Evolutionary conservation across 2,113 vertebrate genomes (phyloP).

Genomic region (Gymnogyps californianus): DNA sequence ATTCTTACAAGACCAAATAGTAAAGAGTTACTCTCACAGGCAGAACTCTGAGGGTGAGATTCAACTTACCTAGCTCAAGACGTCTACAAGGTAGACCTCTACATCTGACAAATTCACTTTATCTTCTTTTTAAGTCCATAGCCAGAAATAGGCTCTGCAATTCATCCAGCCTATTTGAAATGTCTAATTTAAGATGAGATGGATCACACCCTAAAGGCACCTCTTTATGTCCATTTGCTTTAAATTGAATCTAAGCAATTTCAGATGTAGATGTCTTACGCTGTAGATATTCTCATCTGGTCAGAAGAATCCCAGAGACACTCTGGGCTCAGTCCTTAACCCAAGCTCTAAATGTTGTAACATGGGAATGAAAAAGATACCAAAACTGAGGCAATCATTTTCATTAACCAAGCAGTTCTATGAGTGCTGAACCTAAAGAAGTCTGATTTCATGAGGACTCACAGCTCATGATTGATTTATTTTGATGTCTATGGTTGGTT

Average conservation of each 20-base stretch:
- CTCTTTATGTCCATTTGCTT: background rate
- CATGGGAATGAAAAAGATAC: background rate
- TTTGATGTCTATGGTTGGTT: background rate
- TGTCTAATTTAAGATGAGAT: background rate
- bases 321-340: background rate
- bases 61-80: background rate
- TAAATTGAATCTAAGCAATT: background rate
- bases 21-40: background rate
- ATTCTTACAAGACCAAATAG: background rate
- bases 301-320: background rate
- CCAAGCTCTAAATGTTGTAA: background rate
- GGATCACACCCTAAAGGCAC: background rate
- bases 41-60: background rate
- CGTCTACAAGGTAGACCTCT: background rate
- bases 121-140: background rate
- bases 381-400: background rate
- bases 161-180: background rate
- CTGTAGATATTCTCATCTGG: background rate
- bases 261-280: background rate
- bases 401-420: background rate
- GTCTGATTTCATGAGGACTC: background rate
- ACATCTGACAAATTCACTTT: background rate
- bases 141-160: background rate
- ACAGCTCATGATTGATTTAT: background rate
- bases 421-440: background rate